Evolutionary conservation across 2,888 invertebrate species (phyloP).

Genomic region (Aleiodes leptofemur): DNA sequence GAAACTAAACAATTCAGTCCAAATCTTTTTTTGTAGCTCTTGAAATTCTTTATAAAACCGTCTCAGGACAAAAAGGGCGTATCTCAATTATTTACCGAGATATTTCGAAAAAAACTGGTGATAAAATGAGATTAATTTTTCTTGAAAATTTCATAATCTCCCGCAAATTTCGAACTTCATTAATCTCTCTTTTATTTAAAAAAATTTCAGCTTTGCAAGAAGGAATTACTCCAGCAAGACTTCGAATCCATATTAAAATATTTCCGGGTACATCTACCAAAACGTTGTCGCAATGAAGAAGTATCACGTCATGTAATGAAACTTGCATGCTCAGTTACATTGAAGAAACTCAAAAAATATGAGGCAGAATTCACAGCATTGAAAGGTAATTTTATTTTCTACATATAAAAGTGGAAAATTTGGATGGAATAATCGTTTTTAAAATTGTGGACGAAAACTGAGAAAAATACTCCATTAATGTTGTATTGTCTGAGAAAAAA

Average conservation of each 20-base stretch:
- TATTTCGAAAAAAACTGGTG: too few relatives aligned
- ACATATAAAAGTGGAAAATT: slow-evolving; percentile 63
- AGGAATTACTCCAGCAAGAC: slow-evolving; percentile 93
- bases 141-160: too few relatives aligned
- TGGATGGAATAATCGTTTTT: background rate
- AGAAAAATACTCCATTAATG: too few relatives aligned
- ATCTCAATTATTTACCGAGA: too few relatives aligned
- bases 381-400: slow-evolving; percentile 80
- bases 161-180: background rate
- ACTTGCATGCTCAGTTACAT: slow-evolving; percentile 92
- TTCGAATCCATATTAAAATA: slow-evolving; percentile 99
- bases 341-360: slow-evolving; percentile 95
- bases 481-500: background rate
- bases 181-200: slow-evolving; percentile 31
- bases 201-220: slow-evolving; percentile 83
- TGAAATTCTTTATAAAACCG: background rate
- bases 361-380: slow-evolving; percentile 91
- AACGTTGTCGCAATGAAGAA: slow-evolving; percentile 95
- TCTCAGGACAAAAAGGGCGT: background rate
- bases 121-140: too few relatives aligned
- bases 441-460: background rate
- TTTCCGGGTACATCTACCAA: slow-evolving; percentile 97
- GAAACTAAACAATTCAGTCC: too few relatives aligned
- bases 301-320: slow-evolving; percentile 92
- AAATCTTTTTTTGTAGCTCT: too few relatives aligned